Evolutionary conservation across 2,888 invertebrate species (phyloP).

Genomic region (Brenthis ino): DNA sequence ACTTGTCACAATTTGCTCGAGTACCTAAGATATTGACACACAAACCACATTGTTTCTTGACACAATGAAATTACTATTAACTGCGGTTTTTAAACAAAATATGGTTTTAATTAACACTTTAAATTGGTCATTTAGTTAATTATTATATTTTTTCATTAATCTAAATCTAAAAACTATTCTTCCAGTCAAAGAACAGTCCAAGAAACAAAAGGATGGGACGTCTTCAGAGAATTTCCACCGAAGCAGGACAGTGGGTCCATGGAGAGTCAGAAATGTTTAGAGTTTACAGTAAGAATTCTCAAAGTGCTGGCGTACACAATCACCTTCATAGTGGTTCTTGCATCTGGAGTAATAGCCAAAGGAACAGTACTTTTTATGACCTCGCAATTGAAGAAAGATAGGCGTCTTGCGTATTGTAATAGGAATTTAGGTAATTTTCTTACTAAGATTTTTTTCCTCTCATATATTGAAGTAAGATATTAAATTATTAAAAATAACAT

Average conservation of each 20-base stretch:
- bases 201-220: constrained; percentile 98
- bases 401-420: constrained; percentile 91
- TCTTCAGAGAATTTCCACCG: constrained; percentile 95
- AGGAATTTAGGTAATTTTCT: constrained; percentile 87
- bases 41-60: constrained; percentile 4
- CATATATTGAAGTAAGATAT: neutral
- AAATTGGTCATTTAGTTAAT: too few species aligned
- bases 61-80: neutral
- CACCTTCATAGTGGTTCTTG: constrained; percentile 92
- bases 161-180: constrained; percentile 42
- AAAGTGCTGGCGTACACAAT: constrained; percentile 93
- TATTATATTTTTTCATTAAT: neutral
- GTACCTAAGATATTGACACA: constrained; percentile 1
- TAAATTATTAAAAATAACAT: too few species aligned
- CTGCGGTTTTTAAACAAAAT: neutral
- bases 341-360: constrained; percentile 93
- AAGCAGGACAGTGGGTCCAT: constrained; percentile 94
- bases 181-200: constrained; percentile 91
- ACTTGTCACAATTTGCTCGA: neutral
- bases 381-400: constrained; percentile 91
- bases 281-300: constrained; percentile 91
- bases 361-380: constrained; percentile 95
- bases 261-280: constrained; percentile 93
- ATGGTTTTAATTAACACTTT: too few species aligned
- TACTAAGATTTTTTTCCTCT: neutral